Evolutionary conservation across 2,113 vertebrate species (phyloP).

Genomic region (Galeopterus variegatus): DNA sequence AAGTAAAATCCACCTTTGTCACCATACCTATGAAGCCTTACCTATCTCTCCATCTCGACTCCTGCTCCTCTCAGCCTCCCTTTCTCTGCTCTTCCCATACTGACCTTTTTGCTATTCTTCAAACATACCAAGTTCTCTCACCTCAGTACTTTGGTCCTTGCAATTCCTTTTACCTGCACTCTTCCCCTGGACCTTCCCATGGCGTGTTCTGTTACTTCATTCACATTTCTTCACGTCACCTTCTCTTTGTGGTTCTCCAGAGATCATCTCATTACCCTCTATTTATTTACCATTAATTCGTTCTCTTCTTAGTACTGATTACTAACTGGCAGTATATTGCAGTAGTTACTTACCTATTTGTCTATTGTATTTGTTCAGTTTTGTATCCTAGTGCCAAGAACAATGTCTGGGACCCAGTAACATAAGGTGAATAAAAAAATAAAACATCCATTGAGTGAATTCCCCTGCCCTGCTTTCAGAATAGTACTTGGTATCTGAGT

Average conservation of each 20-base stretch:
- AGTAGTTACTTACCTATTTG: neutral
- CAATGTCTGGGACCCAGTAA: neutral
- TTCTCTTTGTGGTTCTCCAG: neutral
- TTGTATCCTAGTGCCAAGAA: slow-evolving; percentile 12
- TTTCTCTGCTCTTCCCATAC: neutral
- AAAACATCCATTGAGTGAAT: neutral
- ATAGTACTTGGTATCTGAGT: neutral
- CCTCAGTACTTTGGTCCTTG: neutral
- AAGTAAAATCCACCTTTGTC: neutral
- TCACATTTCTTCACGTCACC: neutral
- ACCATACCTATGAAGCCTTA: neutral
- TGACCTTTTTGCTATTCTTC: neutral
- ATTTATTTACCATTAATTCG: neutral
- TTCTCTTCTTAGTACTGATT: neutral
- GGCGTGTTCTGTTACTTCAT: neutral
- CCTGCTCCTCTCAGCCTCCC: neutral
- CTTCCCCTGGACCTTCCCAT: neutral
- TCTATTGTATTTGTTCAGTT: neutral
- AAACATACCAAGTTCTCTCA: neutral
- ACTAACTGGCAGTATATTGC: neutral
- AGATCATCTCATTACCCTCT: neutral
- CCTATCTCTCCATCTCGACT: neutral
- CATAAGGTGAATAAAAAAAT: neutral
- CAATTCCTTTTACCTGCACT: neutral
- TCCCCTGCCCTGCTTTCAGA: neutral